phyloP scores from a whole-genome alignment of 1,140 invertebrate genomes.

The Dinothrombium tinctorium region DNA sequence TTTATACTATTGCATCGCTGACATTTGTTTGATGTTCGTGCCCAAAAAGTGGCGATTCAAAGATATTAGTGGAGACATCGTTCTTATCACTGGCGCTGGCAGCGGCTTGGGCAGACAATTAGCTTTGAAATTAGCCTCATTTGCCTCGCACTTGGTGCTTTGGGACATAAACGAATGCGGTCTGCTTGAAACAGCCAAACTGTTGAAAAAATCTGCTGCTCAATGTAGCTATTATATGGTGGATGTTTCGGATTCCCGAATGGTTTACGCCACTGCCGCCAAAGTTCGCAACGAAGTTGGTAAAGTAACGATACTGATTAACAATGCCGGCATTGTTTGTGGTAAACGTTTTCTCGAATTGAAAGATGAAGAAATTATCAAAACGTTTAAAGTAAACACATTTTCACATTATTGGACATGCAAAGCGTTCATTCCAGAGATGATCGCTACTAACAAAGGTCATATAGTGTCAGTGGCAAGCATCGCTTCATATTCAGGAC shows the following conservation, averaged over 20 bases:
- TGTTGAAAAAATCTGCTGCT: conserved; percentile 19
- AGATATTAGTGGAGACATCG: conserved; percentile 14
- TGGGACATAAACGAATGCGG: conserved; percentile 18
- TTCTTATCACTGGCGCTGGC: conserved; percentile 20
- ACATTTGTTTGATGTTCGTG: conserved; percentile 23
- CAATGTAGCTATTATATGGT: conserved; percentile 1
- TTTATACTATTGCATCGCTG: conserved; percentile 15
- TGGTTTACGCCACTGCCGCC: conserved; percentile 57
- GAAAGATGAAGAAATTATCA: conserved; percentile 39
- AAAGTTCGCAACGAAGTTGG: conserved; percentile 57
- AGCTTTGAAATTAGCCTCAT: conserved; percentile 15
- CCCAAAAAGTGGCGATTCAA: conserved; percentile 23
- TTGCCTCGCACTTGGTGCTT: conserved; percentile 1
- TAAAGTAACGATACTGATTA: conserved; percentile 60
- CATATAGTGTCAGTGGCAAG: conserved; percentile 89
- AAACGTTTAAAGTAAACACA: conserved; percentile 37
- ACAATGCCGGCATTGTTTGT: conserved; percentile 80
- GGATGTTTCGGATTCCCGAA: conserved; percentile 49
- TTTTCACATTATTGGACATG: conserved; percentile 35
- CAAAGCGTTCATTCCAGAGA: conserved; percentile 39
- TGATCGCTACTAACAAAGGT: conserved; percentile 49
- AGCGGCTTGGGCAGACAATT: conserved; percentile 19
- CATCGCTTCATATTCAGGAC: conserved; percentile 59
- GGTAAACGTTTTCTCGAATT: conserved; percentile 58
- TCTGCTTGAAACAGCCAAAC: conserved; percentile 12